Evolutionary conservation across 2,888 invertebrate species (phyloP), one percentile per base, ranked within the genome.

Genomic region (Coenonympha arcania): DNA sequence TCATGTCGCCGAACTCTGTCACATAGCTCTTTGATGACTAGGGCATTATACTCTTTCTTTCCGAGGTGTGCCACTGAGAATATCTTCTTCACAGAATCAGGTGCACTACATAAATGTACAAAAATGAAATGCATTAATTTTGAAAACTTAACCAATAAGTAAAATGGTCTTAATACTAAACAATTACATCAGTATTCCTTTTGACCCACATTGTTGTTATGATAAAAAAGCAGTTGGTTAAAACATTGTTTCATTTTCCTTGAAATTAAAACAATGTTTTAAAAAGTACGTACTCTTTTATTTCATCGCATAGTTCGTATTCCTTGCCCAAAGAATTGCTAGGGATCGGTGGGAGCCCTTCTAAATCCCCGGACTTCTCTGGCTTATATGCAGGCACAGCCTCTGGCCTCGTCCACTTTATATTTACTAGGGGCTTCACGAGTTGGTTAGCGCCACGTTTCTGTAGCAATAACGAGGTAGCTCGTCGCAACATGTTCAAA

Each of bases 321-420:
- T 88, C 79, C 11, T 72, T 58, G 5, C 88, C 78, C 26, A 88
- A 58, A 52, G 88, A 77, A 6, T 78, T 78, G n/a, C 81, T 69
- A 52, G 90, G 81, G n/a, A 93, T 67, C 1, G 84, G 58, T 1
- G 89, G 82, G 33, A 90, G 65, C 13, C 88, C 72, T 55, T 88
- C 87, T 24, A 91, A 75, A 72, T 95, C 95, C 0, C 95, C 93
- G 59, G 91, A 91, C 65, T 89, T 91, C 61, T 88, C 87, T 0
- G 93, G 89, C 62, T 90, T 88, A 54, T 88, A 88, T 37, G 89
- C 87, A 0, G 90, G 84, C 15, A 93, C 86, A 69, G 90, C 90
- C 20, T 89, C 89, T 0, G 95, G 95, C 20, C 90, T 87, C 4
- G 89, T 87, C 94, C 94, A 95, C 85, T 92, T 91, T 37, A 95